Evolutionary conservation across 2,113 vertebrate genomes (phyloP).

Genomic region (Lipotes vexillifer): DNA sequence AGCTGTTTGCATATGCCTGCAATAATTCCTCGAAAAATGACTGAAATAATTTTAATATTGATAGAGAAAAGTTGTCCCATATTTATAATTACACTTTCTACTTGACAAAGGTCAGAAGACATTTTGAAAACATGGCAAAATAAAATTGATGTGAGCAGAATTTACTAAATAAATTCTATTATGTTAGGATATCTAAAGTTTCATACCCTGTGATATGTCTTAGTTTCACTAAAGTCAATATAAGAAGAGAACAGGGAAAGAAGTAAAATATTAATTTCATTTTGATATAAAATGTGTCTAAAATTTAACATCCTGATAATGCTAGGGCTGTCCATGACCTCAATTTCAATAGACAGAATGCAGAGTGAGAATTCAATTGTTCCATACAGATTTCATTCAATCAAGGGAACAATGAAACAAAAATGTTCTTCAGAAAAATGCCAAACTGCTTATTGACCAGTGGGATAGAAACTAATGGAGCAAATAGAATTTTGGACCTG

Average conservation of each 20-base stretch:
- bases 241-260: not conserved
- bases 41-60: not conserved
- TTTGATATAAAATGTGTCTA: slow-evolving; percentile 53
- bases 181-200: not conserved
- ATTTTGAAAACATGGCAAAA: not conserved
- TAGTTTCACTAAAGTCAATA: not conserved
- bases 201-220: not conserved
- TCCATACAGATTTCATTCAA: slow-evolving; percentile 5
- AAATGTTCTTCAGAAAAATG: slow-evolving; percentile 33
- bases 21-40: not conserved
- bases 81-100: not conserved
- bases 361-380: slow-evolving; percentile 13
- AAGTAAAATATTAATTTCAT: slow-evolving; percentile 54
- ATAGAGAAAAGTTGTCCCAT: not conserved
- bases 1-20: not conserved
- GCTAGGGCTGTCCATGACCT: not conserved
- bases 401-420: slow-evolving; percentile 2
- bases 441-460: slow-evolving; percentile 21
- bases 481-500: not conserved
- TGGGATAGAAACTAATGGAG: not conserved
- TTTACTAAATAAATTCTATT: not conserved
- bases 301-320: slow-evolving; percentile 43
- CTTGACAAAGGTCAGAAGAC: not conserved
- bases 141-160: not conserved
- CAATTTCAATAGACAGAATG: slow-evolving; percentile 35